Conservation (phyloP, 2,888 invertebrate species). For the Sphinx pinastri region DNA sequence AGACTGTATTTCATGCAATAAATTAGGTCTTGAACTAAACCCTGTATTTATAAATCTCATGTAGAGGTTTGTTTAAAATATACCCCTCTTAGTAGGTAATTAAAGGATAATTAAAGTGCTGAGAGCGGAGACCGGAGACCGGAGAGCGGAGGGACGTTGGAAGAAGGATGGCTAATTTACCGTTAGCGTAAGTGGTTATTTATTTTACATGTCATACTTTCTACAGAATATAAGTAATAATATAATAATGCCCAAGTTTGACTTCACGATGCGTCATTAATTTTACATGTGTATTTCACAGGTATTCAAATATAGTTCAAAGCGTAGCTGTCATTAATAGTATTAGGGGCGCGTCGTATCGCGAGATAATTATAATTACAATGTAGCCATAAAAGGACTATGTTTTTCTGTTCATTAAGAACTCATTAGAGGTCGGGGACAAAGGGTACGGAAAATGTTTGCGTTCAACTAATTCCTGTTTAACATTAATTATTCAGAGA, state of each 20-base stretch:
- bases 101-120: slow-evolving; percentile 18
- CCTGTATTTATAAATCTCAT: slow-evolving; percentile 5
- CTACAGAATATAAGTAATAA: too few species aligned
- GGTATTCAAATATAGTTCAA: neutral
- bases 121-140: neutral
- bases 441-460: neutral
- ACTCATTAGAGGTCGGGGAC: neutral
- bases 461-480: neutral
- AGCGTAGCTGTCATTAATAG: neutral
- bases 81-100: slow-evolving; percentile 21
- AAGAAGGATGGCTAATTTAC: neutral
- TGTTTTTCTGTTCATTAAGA: too few species aligned
- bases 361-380: neutral
- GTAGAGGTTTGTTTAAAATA: slow-evolving; percentile 14
- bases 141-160: neutral
- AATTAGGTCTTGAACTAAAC: slow-evolving; percentile 6
- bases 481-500: slow-evolving; percentile 1
- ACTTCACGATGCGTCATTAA: neutral
- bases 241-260: neutral
- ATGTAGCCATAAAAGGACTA: neutral
- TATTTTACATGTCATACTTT: neutral
- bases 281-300: neutral
- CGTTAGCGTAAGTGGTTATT: neutral
- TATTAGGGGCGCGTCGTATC: neutral
- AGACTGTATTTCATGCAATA: neutral